phyloP scores from a whole-genome alignment of 2,113 vertebrate species.

The Grammomys dolichurus region DNA sequence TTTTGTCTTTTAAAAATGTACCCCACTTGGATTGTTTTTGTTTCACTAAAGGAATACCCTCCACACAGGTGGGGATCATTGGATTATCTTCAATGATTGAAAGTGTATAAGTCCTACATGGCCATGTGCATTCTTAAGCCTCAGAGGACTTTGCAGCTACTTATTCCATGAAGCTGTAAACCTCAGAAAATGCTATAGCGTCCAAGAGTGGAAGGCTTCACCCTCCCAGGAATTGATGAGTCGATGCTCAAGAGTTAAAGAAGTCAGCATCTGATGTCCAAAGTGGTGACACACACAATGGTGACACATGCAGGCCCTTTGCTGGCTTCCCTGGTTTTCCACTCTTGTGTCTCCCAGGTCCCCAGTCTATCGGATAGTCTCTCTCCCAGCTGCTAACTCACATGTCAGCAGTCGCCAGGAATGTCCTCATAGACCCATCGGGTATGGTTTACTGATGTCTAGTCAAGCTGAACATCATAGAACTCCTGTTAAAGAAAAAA shows the following conservation, averaged over 20 bases:
- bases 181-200: background rate
- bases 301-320: background rate
- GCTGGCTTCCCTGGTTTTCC: background rate
- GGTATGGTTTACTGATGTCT: background rate
- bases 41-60: background rate
- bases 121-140: background rate
- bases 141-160: background rate
- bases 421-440: background rate
- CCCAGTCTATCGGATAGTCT: no score
- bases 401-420: background rate
- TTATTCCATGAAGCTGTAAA: background rate
- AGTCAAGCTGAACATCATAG: background rate
- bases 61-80: background rate
- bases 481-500: background rate
- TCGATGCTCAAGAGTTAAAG: background rate
- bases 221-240: background rate
- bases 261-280: background rate
- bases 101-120: background rate
- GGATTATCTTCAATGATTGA: background rate
- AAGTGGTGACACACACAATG: background rate
- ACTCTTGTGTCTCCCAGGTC: background rate
- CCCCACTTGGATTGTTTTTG: background rate
- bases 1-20: background rate
- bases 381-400: background rate
- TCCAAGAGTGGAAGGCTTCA: background rate